Percentiles rank a stretch among this genome's conserved stretches.
phyloP scores from a whole-genome alignment of 2,888 invertebrate species.

The Ernsta delagoae region DNA sequence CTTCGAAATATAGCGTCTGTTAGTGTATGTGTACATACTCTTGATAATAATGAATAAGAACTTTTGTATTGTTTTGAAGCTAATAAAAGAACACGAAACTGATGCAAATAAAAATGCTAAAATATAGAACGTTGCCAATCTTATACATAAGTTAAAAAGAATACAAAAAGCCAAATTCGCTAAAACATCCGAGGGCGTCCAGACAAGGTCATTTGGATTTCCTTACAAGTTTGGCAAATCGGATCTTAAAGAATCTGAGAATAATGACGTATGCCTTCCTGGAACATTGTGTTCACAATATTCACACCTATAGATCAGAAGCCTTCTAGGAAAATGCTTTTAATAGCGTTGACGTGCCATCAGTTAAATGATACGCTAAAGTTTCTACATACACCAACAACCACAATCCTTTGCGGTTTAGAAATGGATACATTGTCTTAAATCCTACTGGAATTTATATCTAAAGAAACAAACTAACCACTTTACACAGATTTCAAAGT shows the following conservation, averaged over 20 bases:
- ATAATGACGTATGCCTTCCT: slow-evolving; percentile 17
- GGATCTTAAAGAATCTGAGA: slow-evolving; percentile 31
- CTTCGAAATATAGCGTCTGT: no score
- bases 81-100: not conserved
- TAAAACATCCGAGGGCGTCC: not conserved
- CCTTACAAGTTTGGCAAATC: slow-evolving; percentile 16
- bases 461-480: not conserved
- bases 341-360: not conserved
- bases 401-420: slow-evolving; percentile 5
- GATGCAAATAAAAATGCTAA: no score
- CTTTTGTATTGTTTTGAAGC: not conserved
- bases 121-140: not conserved
- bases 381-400: not conserved
- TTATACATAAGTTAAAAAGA: not conserved
- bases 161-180: not conserved
- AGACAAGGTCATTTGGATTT: slow-evolving; percentile 10
- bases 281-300: slow-evolving; percentile 16
- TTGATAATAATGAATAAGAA: no score
- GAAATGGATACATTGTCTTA: slow-evolving; percentile 3
- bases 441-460: not conserved
- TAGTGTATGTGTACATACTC: no score
- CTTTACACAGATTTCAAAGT: not conserved
- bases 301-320: not conserved
- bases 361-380: slow-evolving; percentile 12
- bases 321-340: slow-evolving; percentile 4